Base-by-base conservation (phyloP, 2,113 vertebrate genomes). In the Halichoerus grypus region DNA sequence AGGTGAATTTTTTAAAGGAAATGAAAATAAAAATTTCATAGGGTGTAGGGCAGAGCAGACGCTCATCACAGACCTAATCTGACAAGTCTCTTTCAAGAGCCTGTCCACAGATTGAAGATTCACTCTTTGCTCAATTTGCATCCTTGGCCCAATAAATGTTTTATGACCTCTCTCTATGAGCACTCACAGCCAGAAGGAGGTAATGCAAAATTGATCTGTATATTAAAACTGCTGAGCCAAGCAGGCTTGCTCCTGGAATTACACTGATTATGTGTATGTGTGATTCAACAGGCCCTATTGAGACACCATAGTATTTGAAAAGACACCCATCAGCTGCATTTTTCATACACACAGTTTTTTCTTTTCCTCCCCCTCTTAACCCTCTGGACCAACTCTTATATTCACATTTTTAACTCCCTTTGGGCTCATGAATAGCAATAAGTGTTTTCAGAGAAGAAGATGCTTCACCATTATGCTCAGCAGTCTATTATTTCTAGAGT, bases 201-300 rank as follows among this genome's bases (percentile, higher is more conserved):
- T 99, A 99, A 99, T 99, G 99, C 97, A 99, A 99, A 99, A 99
- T 99, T 99, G 99, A 99, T 99, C 99, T 99, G 98, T 99, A 98
- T 99, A 99, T 99, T 99, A 99, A 99, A 99, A 99, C 98, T 99
- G 99, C 99, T 99, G 99, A 99, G 98, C 98, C 98, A 99, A 99
- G 99, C 98, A 98, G 98, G 97, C 97, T 95, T 98, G 98, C 98
- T 98, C 95, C 99, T 98, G 98, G 96, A 99, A 99, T 99, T 98
- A 98, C 97, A 99, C 98, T 98, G 99, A 99, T 99, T 99, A 98
- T 98, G 96, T 98, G 97, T 98, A 80, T 94, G 74, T 96, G 98
- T 98, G 98, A 99, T 98, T 98, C 96, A 94, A 96, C 89, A 98
- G 92, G 94, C 74, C 79, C 90, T 97, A 86, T 53, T 74, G 96